A percentile compares a stretch with the other conserved stretches of the same genome.
Conservation (phyloP, 2,113 vertebrate species). For the Oryzias melastigma region DNA sequence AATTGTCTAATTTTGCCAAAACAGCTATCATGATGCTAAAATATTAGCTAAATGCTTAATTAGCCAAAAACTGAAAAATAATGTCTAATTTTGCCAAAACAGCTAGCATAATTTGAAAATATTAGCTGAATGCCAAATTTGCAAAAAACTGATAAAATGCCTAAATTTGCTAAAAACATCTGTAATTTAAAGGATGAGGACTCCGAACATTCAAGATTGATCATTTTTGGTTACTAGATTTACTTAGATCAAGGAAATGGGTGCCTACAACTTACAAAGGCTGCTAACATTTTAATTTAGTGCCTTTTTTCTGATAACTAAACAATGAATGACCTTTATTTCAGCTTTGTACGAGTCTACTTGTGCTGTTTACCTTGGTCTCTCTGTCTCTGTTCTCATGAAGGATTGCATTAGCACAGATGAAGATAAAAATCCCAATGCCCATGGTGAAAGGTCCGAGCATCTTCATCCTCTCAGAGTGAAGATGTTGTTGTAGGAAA, state of each 20-base stretch:
- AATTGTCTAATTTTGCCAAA: too few relatives aligned
- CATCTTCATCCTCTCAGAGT: constrained; percentile 98
- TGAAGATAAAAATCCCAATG: constrained; percentile 98
- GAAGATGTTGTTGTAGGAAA: constrained; percentile 91
- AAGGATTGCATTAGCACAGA: constrained; percentile 96
- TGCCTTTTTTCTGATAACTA: too few relatives aligned
- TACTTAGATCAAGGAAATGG: constrained; percentile 35
- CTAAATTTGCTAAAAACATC: too few relatives aligned
- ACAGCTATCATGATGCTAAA: too few relatives aligned
- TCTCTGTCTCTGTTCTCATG: constrained; percentile 97
- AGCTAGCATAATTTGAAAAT: too few relatives aligned
- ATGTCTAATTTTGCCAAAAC: too few relatives aligned
- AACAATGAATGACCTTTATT: too few relatives aligned
- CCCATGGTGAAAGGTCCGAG: constrained; percentile 98
- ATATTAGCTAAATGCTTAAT: too few relatives aligned
- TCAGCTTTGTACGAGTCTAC: not conserved
- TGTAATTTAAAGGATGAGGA: too few relatives aligned
- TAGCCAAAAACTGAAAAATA: too few relatives aligned
- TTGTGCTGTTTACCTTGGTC: constrained; percentile 81
- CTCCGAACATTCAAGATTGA: constrained; percentile 20
- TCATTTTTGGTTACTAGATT: constrained; percentile 42
- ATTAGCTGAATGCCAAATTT: too few relatives aligned
- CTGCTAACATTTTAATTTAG: not conserved
- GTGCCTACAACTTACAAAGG: constrained; percentile 12
- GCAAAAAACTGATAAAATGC: too few relatives aligned